Evolutionary conservation across 2,113 vertebrate species (phyloP), one percentile per base, ranked within the genome.

Genomic region (Bostrychus sinensis): DNA sequence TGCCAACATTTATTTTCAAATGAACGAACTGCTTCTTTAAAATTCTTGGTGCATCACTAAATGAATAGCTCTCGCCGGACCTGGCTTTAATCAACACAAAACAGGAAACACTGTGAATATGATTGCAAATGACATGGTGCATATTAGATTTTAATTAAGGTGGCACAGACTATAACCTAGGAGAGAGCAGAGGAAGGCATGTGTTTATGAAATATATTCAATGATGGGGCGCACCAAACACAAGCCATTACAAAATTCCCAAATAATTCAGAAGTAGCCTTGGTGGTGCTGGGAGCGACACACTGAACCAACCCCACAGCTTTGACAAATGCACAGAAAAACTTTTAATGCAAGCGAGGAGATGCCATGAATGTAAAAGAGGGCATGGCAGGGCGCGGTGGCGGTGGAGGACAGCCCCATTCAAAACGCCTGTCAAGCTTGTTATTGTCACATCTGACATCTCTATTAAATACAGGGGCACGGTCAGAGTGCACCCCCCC

Each of bases 401-500:
- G 41, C 58, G n/a, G 69, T 32, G 16, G 58, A 42, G 55, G 5
- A 60, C 59, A 13, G 66, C 72, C 83, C 86, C 84, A 84, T 93
- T 93, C 89, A 92, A 56, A 39, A 48, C 7, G 51, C 81, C 90
- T 90, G 91, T 92, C 92, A 91, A 67, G 60, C 65, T 42, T n/a
- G 85, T 90, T 90, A 92, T 93, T 93, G 92, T 93, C 86, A 89
- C 16, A 46, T 70, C 73, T 91, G 92, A 93, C 77, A 56, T 92
- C 90, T 93, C 91, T 89, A 92, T 92, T 93, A 92, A 92, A 87
- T 80, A 73, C 55, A 56, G 62, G 75, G 76, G 75, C 83, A 67
- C 80, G 82, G 61, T 83, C 86, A 66, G 82, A 85, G 79, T 72
- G 80, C 37, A 54, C 60, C 79, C 70, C 78, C 67, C 77, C 71